Percentiles rank a stretch among this genome's conserved stretches.
Conservation (phyloP, 2,113 vertebrate genomes). For the Xenotilapia flavipinnis region DNA sequence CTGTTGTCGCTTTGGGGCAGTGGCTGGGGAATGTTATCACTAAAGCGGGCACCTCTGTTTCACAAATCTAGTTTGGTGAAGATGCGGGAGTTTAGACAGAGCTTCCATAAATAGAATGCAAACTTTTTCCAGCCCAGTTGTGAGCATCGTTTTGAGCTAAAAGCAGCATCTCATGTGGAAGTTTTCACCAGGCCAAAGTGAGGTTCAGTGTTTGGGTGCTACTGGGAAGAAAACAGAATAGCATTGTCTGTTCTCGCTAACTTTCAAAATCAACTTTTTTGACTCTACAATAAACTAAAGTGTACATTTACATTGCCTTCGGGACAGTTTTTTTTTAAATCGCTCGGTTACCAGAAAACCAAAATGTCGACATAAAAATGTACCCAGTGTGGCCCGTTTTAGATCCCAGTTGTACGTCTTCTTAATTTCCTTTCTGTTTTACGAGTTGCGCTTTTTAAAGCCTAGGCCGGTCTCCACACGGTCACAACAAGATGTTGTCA, state of each 20-base stretch:
- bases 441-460: background rate
- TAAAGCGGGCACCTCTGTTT: background rate
- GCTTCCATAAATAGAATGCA: background rate
- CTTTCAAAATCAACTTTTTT: background rate
- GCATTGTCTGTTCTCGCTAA: background rate
- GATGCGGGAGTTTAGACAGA: background rate
- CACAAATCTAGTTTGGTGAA: background rate
- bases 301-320: background rate
- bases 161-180: background rate
- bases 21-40: background rate
- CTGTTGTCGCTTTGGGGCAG: background rate
- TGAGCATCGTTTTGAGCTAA: background rate
- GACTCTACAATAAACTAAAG: background rate
- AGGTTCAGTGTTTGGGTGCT: background rate
- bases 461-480: background rate
- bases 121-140: background rate
- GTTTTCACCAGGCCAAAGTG: slow-evolving; percentile 1
- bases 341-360: background rate
- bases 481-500: background rate
- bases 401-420: background rate
- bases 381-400: background rate
- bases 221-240: background rate
- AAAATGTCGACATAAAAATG: background rate
- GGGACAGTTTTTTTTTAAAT: background rate
- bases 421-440: background rate